Evolutionary conservation across 2,797 vertebrate species (phyloP), one percentile per base, ranked within the genome.

Genomic region (Pseudomugil tenellus): DNA sequence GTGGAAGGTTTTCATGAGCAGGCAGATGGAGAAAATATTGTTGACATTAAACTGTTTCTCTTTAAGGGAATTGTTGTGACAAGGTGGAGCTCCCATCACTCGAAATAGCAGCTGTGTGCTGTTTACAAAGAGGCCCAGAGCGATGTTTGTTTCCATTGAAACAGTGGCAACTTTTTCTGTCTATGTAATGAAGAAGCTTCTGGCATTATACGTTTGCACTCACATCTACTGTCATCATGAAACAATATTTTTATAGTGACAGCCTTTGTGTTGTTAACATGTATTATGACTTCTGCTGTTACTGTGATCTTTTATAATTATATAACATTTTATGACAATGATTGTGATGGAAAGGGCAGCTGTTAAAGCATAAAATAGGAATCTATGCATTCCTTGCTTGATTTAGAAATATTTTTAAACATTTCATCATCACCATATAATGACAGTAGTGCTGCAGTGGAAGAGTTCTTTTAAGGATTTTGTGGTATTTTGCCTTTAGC

Each of bases 21-120:
- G 91, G 91, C 92, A 93, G 92, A 93, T 92, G 90, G 92, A 93
- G 92, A 92, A 92, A 93, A 92, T 92, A 92, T 89, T 93, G 92
- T 93, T 94, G 94, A 95, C 92, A 94, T 93, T 94, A 94, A 94
- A 94, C 92, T 93, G 92, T 93, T 94, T 88, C 90, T 94, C 91
- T 93, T 94, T 93, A 92, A 93, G 93, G 91, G 91, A 93, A 92
- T 86, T 94, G 92, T 92, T 94, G 92, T 94, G 93, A 94, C 92
- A 94, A 94, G 93, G 93, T 94, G 93, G 92, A 92, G 94, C 91
- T 93, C 92, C 93, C 90, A 89, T 93, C 93, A 92, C 91, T 93
- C 77, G 84, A 93, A 91, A 94, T 92, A 94, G 92, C 92, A 94
- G 90, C 91, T 93, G 92, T 92, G 89, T 91, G 86, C 90, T 90